Conservation (phyloP, 2,797 vertebrate genomes). For the Gambusia yucatana region DNA sequence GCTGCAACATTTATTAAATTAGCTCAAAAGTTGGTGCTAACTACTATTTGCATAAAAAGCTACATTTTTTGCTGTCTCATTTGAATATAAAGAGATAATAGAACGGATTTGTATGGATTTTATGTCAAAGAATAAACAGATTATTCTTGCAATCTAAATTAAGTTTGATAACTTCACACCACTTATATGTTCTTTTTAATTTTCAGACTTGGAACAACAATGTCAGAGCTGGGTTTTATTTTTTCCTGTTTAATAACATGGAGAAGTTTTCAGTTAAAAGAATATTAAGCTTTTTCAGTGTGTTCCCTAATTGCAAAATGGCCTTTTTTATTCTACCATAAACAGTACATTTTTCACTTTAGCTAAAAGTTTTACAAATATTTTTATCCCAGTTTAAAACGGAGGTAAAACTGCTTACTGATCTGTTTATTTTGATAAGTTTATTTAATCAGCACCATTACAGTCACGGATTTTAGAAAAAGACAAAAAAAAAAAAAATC, state of each 20-base stretch:
- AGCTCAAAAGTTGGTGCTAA: neutral
- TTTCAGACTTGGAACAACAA: neutral
- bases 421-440: neutral
- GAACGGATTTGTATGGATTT: neutral
- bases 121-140: neutral
- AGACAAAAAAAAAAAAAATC: neutral
- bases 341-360: neutral
- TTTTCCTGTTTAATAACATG: neutral
- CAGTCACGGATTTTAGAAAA: neutral
- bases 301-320: neutral
- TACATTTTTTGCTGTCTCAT: neutral
- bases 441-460: neutral
- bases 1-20: neutral
- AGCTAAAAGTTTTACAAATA: neutral
- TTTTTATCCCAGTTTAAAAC: neutral
- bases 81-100: neutral
- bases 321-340: neutral
- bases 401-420: neutral
- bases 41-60: neutral
- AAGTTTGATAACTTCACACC: neutral
- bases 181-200: neutral
- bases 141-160: neutral
- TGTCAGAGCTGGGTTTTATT: neutral
- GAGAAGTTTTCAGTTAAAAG: neutral
- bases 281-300: neutral